Conservation (phyloP, 2,797 vertebrate species). For the Pagetopsis macropterus region DNA sequence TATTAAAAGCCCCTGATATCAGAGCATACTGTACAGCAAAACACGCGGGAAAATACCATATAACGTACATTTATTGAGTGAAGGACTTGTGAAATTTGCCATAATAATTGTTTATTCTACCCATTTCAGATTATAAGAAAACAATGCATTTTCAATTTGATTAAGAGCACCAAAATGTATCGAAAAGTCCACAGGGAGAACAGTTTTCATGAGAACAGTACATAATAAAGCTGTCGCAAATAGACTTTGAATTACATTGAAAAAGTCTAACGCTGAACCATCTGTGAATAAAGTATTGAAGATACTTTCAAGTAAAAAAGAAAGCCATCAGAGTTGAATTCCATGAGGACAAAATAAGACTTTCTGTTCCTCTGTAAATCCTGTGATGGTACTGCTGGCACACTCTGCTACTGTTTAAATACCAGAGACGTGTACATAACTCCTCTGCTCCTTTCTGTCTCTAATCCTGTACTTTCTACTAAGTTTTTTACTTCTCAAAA, state of each 20-base stretch:
- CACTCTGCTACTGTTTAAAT: constrained; percentile 55
- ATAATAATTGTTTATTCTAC: constrained; percentile 10
- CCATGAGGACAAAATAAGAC: constrained; percentile 46
- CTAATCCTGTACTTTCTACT: constrained; percentile 12
- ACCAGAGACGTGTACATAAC: constrained; percentile 27
- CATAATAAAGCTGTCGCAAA: constrained; percentile 8
- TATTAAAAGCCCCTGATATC: background rate
- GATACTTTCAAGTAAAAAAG: constrained; percentile 45
- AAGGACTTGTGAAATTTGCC: background rate
- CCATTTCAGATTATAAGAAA: background rate
- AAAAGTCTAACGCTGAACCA: constrained; percentile 43
- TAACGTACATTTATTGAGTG: background rate
- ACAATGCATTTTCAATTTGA: background rate
- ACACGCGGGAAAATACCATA: background rate
- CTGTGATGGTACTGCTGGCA: constrained; percentile 54
- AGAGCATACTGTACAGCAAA: too few relatives aligned
- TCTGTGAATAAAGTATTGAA: constrained; percentile 52
- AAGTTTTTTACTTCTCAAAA: constrained; percentile 15
- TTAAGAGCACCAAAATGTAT: background rate
- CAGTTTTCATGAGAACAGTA: constrained; percentile 4
- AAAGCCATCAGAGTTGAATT: constrained; percentile 59
- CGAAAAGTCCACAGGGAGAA: constrained; percentile 25
- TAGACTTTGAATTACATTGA: constrained; percentile 29
- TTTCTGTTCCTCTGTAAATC: constrained; percentile 63
- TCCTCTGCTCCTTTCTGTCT: constrained; percentile 11